These are phyloP conservation scores for Eristalis arbustorum DNA, from an alignment of 2,888 invertebrate genomes.

Conservation along the genomic window DNA sequence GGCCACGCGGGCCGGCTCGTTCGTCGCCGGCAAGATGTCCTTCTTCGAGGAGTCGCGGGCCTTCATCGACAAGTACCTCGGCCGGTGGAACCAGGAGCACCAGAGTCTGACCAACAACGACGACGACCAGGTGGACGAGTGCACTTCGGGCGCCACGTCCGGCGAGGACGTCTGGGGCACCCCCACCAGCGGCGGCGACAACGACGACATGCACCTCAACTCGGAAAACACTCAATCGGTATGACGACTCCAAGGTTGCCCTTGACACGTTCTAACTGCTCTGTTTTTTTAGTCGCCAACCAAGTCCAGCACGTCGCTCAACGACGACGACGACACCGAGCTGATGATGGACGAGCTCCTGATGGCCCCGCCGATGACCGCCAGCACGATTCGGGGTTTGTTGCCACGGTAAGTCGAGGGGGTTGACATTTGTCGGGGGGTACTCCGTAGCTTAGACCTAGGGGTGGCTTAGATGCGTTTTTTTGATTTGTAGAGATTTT, in stretches of 20 bases:
- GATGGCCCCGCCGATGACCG: conserved; percentile 89
- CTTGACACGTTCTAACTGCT: no score
- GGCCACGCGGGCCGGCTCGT: conserved; percentile 90
- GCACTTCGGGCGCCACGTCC: conserved; percentile 91
- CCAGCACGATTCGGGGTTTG: conserved; percentile 86
- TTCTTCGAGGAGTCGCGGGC: conserved; percentile 84
- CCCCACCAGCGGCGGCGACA: conserved; percentile 91
- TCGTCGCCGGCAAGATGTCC: conserved; percentile 90
- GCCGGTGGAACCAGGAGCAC: conserved; percentile 82
- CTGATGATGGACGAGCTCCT: conserved; percentile 90
- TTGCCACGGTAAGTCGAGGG: conserved; percentile 83
- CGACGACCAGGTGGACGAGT: conserved; percentile 86
- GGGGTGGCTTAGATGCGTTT: not conserved
- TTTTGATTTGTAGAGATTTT: not conserved
- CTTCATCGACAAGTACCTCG: conserved; percentile 80
- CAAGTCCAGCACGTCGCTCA: conserved; percentile 84
- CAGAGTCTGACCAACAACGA: conserved; percentile 53
- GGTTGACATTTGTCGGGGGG: no score
- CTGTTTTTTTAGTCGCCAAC: conserved; percentile 83
- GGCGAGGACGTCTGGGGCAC: conserved; percentile 95
- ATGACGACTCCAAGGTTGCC: no score
- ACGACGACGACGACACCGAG: conserved; percentile 89
- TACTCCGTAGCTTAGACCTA: not conserved
- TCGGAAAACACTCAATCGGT: conserved; percentile 86
- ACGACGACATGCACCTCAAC: conserved; percentile 86